Base-by-base conservation (phyloP, 2,113 vertebrate genomes). In the Boulengeromyrus knoepffleri region DNA sequence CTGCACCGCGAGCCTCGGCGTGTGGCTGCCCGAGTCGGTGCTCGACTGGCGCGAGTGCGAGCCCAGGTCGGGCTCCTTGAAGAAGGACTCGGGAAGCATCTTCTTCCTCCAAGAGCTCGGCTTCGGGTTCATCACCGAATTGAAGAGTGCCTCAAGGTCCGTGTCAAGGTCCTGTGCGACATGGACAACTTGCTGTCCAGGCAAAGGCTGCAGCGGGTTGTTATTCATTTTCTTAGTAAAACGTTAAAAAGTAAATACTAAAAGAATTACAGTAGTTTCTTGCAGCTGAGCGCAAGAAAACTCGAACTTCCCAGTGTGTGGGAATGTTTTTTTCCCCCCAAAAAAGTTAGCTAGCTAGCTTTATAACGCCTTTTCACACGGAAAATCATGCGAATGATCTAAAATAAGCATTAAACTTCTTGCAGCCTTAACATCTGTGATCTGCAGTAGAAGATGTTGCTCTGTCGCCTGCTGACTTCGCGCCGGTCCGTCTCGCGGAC, bases 11-110 rank as follows among this genome's bases (percentile, higher is more conserved):
- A 95, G 94, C 39, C 92, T 94, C 50, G 93, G 93, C 0, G 96
- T 94, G 93, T 94, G 95, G 90, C 95, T 94, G 58, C 96, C 96
- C 10, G 96, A 97, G 90, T 98, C 97, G 53, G 97, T 96, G 93
- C 97, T 98, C 1, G 97, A 97, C 93, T 97, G 97, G 36, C 97
- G 95, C 9, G 97, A 98, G 94, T 97, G 97, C 0, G 96, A 96
- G 7, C 97, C 97, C 1, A 97, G 97, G 56, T 97, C 97, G 0
- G 97, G 97, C 91, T 97, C 96, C 92, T 95, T 95, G 91, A 98
- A 98, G 91, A 97, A 98, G 0, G 97, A 97, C 91, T 97, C 97
- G 6, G 97, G 97, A 90, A 98, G 92, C 91, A 96, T 96, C 92
- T 97, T 97, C 93, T 97, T 97, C 91, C 97, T 92, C 96, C 97